Base-by-base conservation (phyloP, 2,797 vertebrate species). In the Microtus obscurus region DNA sequence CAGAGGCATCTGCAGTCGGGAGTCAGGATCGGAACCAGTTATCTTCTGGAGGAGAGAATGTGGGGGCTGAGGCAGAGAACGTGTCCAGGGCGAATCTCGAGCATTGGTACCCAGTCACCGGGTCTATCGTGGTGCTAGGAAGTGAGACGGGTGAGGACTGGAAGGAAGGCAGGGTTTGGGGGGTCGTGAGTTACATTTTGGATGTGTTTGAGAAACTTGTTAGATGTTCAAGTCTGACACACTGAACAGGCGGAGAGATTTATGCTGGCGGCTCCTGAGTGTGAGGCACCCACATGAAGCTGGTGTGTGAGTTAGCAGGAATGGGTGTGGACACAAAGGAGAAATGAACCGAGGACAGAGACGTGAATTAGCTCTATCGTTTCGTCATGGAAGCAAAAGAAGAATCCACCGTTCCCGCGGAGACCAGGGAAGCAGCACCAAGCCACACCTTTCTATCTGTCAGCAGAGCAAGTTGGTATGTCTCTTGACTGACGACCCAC, bases 341-440 rank as follows among this genome's bases (percentile, higher is more conserved):
- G 12, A 56, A 25, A 25, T n/a, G 63, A 53, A 14, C 4, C 4
- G 2, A 61, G 34, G 63, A 34, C 29, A 67, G 48, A 67, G n/a
- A 34, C 0, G 0, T 25, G 27, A 48, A 71, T 29, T 37, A 61
- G 1, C 5, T 5, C 21, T 2, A 4, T 14, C 0, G 0, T 27
- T 51, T 71, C 17, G 23, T 7, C 27, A 48, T 27, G 19, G 69
- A 53, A 0, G 43, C 65, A 53, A 37, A 79, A 31, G 63, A 87
- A 48, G 65, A 27, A 27, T 4, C 17, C 40, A 17, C 19, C n/a
- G n/a, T n/a, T n/a, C n/a, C n/a, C n/a, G n/a, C n/a, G n/a, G n/a
- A n/a, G n/a, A n/a, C n/a, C n/a, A n/a, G n/a, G n/a, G n/a, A n/a
- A n/a, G n/a, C n/a, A 43, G 87, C 7, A 43, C 25, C 31, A 37